Percentiles rank a stretch among this genome's conserved stretches.
Evolutionary conservation across 2,888 invertebrate genomes (phyloP).

Genomic region (Macrosoma leucophasiata): DNA sequence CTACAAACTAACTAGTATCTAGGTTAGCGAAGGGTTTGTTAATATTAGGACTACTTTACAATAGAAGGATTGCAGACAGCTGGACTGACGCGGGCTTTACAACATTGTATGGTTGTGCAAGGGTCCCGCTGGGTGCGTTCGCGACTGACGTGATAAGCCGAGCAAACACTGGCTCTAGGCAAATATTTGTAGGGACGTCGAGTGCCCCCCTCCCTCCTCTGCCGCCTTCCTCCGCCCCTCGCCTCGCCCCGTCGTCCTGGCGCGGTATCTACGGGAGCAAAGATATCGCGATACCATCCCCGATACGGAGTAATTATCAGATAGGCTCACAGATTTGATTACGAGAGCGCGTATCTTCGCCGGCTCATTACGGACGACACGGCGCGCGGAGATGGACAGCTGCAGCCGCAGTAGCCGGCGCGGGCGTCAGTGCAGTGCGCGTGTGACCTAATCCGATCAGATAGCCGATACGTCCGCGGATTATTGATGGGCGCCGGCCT

Average conservation of each 20-base stretch:
- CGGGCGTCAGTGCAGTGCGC: constrained; percentile 15
- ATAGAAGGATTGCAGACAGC: no score
- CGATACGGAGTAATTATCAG: constrained; percentile 68
- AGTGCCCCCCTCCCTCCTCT: constrained; percentile 22
- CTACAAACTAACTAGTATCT: no score
- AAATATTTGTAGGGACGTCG: constrained; percentile 57
- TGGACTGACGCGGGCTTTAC: constrained; percentile 21
- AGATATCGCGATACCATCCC: constrained; percentile 61
- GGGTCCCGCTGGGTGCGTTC: constrained; percentile 39
- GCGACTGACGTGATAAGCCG: constrained; percentile 49
- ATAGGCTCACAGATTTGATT: constrained; percentile 67
- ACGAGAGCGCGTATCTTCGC: constrained; percentile 51
- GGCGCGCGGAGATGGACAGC: constrained; percentile 30
- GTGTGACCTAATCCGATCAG: constrained; percentile 27
- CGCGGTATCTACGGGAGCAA: constrained; percentile 42
- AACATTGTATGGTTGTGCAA: constrained; percentile 16
- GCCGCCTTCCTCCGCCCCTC: constrained; percentile 16
- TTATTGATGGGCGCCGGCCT: constrained; percentile 64
- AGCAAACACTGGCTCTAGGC: constrained; percentile 49
- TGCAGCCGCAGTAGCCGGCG: constrained; percentile 13
- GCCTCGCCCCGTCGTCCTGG: constrained; percentile 14
- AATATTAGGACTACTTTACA: no score
- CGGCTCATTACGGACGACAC: constrained; percentile 44
- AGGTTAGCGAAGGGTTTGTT: no score
- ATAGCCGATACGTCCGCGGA: constrained; percentile 44